Percentiles rank a stretch among this genome's conserved stretches.
phyloP scores from a whole-genome alignment of 2,888 invertebrate species.

The Melinaea menophilus region DNA sequence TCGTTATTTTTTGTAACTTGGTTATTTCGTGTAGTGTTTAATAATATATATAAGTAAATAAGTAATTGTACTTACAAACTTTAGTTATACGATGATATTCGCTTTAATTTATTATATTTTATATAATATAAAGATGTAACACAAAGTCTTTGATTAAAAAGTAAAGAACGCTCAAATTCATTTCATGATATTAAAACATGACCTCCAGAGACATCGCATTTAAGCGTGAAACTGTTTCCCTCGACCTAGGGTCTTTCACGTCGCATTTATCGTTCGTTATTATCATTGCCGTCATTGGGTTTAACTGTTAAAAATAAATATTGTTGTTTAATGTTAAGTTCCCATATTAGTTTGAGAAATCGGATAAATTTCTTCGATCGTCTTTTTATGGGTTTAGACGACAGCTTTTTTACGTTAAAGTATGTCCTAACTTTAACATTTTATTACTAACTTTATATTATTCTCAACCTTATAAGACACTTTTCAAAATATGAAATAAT shows the following conservation, averaged over 20 bases:
- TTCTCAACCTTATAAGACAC: no score
- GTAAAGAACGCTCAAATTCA: background rate
- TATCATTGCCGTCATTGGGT: constrained; percentile 83
- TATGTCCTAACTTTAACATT: background rate
- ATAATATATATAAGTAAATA: no score
- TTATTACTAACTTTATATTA: no score
- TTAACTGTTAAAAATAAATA: constrained; percentile 81
- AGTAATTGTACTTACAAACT: no score
- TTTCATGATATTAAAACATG: constrained; percentile 39
- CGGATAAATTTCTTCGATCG: constrained; percentile 15
- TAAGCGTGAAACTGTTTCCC: constrained; percentile 85
- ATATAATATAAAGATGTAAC: background rate
- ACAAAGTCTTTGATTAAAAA: background rate
- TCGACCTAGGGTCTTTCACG: constrained; percentile 87
- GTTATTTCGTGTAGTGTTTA: no score
- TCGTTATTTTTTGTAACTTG: no score
- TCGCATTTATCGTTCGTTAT: constrained; percentile 86
- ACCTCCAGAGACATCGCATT: constrained; percentile 91
- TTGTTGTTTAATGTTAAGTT: constrained; percentile 11
- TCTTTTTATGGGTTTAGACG: constrained; percentile 13
- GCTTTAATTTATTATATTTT: no score
- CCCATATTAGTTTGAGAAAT: constrained; percentile 22
- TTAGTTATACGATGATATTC: no score
- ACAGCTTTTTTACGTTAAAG: background rate
- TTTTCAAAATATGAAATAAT: background rate